Evolutionary conservation across 1,140 invertebrate genomes (phyloP), one percentile per base, ranked within the genome.

Genomic region (Mesaphorura yosii): DNA sequence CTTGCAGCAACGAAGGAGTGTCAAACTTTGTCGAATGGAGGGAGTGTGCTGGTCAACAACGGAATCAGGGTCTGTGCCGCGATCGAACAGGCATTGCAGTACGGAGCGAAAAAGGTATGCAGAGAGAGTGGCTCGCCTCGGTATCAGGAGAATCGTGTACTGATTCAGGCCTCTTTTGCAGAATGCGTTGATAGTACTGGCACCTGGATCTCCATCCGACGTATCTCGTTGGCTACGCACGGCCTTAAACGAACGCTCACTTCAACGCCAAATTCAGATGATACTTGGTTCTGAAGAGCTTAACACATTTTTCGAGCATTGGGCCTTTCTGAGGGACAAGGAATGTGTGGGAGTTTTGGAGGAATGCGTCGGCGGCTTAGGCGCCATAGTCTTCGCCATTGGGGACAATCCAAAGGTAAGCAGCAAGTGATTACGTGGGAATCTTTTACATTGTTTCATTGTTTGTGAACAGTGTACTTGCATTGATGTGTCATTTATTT

Each of bases 311-410:
- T 94, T 91, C 71, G 84, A 91, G 69, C 77, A 82, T 49, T 86
- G 83, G 77, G 82, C 89, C 40, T 80, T 91, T 63, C 67, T 91
- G 22, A 66, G 80, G 50, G 83, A 88, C 69, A 73, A 79, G 59
- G 85, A 90, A 67, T 75, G 78, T 59, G 79, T 75, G 55, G 79
- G 76, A 57, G 76, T 84, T 68, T 69, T 93, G 49, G 82, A 86
- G 27, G 83, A 80, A 68, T 78, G 87, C 70, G 85, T 86, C 51
- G 81, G 84, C 72, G 86, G 86, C 53, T 73, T 92, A 64, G 81
- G 79, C 55, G 82, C 85, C 34, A 83, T 93, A 66, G 74, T 92
- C 58, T 94, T 94, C 74, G 89, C 89, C 23, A 81, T 93, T 64
- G 85, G 91, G 60, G 88, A 93, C 68, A 86, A 85, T 71, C 70